Evolutionary conservation across 2,113 vertebrate species (phyloP), one percentile per base, ranked within the genome.

Genomic region (Catharus bicknelli): DNA sequence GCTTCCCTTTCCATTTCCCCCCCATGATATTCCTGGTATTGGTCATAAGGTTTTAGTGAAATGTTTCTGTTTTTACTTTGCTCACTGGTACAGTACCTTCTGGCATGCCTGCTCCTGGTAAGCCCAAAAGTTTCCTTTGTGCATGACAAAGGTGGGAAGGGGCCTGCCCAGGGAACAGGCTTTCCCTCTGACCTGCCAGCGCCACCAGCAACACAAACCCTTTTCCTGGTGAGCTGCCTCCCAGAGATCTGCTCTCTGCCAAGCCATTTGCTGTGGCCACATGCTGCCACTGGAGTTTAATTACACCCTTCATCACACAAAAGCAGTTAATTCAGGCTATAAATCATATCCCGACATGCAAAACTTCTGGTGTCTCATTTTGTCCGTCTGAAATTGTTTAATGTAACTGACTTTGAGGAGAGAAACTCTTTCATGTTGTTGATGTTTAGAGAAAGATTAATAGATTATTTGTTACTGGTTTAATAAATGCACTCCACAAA

Each of bases 401-500:
- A 78, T 11, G 64, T 69, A 68, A 42, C 75, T 34, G 45, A 68
- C 92, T 96, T 94, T 89, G 95, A 94, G 94, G 93, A 51, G 64
- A 86, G 78, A 83, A 93, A 70, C 88, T 81, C 50, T 84, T 90
- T 72, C 70, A 34, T 93, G 94, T 63, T 93, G 88, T 67, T 88
- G 86, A 77, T 79, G 89, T 90, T 96, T 67, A 68, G 78, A 59
- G 57, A 81, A 87, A 94, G 93, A 97, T 96, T 91, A 94, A 94
- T 91, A 90, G 88, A 92, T 90, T 90, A 94, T 94, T 95, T 96
- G 94, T 83, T 83, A 25, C 88, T 82, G 51, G 70, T 86, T 82
- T 95, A 95, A 96, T 86, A 93, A 90, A 74, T 61, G 57, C 48
- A 45, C 50, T 40, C 34, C 19, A 22, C 63, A 70, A 69, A 77